Evolutionary conservation across 2,113 vertebrate species (phyloP).

Genomic region (Ammospiza nelsoni): DNA sequence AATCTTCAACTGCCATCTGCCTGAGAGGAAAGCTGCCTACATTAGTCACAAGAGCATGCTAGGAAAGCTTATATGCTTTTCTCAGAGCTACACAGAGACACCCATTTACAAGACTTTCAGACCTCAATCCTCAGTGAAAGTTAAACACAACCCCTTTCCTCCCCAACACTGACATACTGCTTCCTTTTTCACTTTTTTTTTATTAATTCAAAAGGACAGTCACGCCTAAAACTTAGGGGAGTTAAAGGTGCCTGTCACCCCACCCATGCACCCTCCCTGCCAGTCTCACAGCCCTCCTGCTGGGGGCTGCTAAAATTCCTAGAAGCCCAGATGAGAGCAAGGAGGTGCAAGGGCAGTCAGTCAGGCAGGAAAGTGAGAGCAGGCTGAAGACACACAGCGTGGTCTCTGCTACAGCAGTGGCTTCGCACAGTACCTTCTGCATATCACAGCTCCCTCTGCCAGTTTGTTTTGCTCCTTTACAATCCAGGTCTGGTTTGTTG

Average conservation of each 20-base stretch:
- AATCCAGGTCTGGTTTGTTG: neutral
- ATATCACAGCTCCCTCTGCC: neutral
- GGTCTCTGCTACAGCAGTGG: neutral
- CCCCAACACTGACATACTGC: neutral
- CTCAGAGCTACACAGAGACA: neutral
- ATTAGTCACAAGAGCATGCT: neutral
- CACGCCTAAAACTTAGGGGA: neutral
- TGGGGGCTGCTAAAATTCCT: neutral
- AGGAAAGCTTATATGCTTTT: neutral
- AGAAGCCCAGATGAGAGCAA: neutral
- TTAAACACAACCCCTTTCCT: neutral
- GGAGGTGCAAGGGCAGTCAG: accelerated
- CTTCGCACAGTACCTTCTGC: neutral
- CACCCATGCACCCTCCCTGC: neutral
- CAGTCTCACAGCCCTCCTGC: accelerated
- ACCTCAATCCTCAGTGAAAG: neutral
- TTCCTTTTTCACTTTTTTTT: neutral
- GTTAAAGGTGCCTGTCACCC: neutral
- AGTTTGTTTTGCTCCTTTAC: neutral
- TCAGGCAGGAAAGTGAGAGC: neutral
- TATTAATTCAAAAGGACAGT: neutral
- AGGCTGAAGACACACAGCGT: accelerated
- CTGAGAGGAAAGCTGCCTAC: conserved; percentile 38
- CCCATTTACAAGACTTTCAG: neutral
- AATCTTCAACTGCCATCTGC: conserved; percentile 56